These are phyloP conservation scores for Brenthis hecate DNA, from an alignment of 2,888 invertebrate genomes.

Conservation along the genomic window DNA sequence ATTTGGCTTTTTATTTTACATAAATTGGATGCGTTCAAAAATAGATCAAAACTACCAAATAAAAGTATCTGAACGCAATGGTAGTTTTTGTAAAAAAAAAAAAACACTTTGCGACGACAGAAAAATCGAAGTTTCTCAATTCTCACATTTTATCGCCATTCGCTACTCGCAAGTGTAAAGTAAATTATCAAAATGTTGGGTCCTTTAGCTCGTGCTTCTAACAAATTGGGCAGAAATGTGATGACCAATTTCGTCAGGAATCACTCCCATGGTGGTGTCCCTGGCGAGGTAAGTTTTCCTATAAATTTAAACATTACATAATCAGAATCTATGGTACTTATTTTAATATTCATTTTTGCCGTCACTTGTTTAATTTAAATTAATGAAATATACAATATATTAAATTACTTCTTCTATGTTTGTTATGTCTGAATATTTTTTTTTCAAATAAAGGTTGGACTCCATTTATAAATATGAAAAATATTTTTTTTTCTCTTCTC, in stretches of 20 bases:
- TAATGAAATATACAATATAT: background rate
- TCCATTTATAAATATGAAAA: background rate
- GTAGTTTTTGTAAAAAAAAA: slow-evolving; percentile 53
- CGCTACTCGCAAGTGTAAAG: background rate
- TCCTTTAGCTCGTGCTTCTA: slow-evolving; percentile 67
- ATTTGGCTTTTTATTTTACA: slow-evolving; percentile 22
- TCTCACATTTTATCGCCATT: slow-evolving; percentile 32
- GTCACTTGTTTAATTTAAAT: slow-evolving; percentile 11
- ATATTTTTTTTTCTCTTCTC: too few species aligned
- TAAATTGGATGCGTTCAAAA: slow-evolving; percentile 51
- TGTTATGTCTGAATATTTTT: background rate
- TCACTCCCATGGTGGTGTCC: slow-evolving; percentile 70
- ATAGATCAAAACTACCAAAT: slow-evolving; percentile 36
- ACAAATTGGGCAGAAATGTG: slow-evolving; percentile 70
- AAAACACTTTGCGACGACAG: slow-evolving; percentile 25
- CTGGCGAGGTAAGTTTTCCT: slow-evolving; percentile 74
- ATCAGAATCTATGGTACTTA: slow-evolving; percentile 42
- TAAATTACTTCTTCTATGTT: background rate
- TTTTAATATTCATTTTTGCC: slow-evolving; percentile 24
- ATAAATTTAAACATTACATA: slow-evolving; percentile 63
- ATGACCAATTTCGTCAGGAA: slow-evolving; percentile 70
- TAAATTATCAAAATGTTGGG: slow-evolving; percentile 55
- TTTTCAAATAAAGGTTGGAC: background rate
- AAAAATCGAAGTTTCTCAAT: slow-evolving; percentile 48
- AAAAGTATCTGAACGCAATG: slow-evolving; percentile 50